A percentile compares a stretch with the other conserved stretches of the same genome.
These are phyloP conservation scores for Hyles vespertilio DNA, from an alignment of 1,140 invertebrate genomes.

Conservation along the genomic window DNA sequence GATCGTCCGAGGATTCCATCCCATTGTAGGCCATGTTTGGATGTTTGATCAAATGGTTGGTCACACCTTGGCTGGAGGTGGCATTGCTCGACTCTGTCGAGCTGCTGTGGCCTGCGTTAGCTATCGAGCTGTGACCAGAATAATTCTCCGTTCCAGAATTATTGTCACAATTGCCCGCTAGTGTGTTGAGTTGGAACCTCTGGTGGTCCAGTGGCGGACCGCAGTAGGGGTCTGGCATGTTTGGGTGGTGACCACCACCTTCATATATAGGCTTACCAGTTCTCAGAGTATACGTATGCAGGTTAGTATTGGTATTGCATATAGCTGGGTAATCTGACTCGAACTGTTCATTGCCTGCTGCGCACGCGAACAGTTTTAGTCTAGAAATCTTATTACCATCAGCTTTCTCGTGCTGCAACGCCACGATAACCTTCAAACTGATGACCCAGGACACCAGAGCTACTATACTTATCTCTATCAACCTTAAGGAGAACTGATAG, in stretches of 20 bases:
- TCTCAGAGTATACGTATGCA: conserved; percentile 87
- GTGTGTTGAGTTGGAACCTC: conserved; percentile 64
- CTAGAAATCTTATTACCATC: conserved; percentile 79
- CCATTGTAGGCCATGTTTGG: conserved; percentile 69
- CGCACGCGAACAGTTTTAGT: conserved; percentile 86
- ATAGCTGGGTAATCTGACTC: conserved; percentile 88
- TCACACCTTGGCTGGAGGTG: conserved; percentile 69
- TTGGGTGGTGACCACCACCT: conserved; percentile 72
- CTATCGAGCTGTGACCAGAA: conserved; percentile 73
- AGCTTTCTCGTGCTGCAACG: conserved; percentile 77
- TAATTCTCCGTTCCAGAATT: conserved; percentile 75
- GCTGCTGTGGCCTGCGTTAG: conserved; percentile 72
- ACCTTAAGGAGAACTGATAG: conserved; percentile 88
- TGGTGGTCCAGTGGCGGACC: conserved; percentile 59
- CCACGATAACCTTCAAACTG: conserved; percentile 78
- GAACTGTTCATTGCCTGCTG: conserved; percentile 86
- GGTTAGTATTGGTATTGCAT: conserved; percentile 89
- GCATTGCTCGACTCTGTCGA: conserved; percentile 74
- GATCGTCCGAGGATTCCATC: conserved; percentile 72
- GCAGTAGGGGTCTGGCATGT: conserved; percentile 71
- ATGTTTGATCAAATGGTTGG: conserved; percentile 72
- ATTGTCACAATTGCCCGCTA: conserved; percentile 72
- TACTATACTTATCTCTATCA: conserved; percentile 90
- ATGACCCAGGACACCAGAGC: conserved; percentile 89
- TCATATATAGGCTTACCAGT: conserved; percentile 87